A percentile compares a stretch with the other conserved stretches of the same genome.
phyloP scores from a whole-genome alignment of 2,797 vertebrate species.

The Semaprochilodus insignis region DNA sequence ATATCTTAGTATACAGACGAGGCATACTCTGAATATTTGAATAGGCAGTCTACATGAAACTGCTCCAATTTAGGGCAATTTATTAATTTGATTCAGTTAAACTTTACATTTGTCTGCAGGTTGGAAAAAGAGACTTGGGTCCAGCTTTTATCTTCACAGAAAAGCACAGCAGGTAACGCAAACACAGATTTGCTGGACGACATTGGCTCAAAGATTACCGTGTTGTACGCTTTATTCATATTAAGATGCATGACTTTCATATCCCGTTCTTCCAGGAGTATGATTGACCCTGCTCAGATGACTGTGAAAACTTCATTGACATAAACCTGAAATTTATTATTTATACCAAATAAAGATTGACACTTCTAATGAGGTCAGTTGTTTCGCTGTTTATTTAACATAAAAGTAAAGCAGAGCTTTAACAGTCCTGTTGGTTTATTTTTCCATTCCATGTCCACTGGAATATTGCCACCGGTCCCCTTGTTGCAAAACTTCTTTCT shows the following conservation, averaged over 20 bases:
- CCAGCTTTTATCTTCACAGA: constrained; percentile 43
- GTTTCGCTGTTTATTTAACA: constrained; percentile 11
- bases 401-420: constrained; percentile 23
- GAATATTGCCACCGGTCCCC: background rate
- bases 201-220: background rate
- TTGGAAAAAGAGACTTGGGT: constrained; percentile 54
- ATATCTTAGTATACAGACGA: background rate
- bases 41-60: background rate
- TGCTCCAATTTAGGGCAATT: background rate
- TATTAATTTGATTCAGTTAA: background rate
- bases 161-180: constrained; percentile 4
- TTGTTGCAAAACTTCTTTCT: background rate
- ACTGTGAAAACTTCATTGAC: background rate
- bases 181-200: background rate
- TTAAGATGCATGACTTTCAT: background rate
- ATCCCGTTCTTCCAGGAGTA: constrained; percentile 8
- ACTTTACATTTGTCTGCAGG: constrained; percentile 32
- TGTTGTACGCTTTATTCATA: constrained; percentile 8
- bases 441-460: constrained; percentile 3
- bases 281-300: background rate
- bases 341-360: constrained; percentile 46
- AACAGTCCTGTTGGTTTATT: background rate
- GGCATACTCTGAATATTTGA: background rate
- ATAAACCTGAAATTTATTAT: constrained; percentile 25
- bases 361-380: background rate